phyloP scores from a whole-genome alignment of 2,113 vertebrate genomes.

The Meleagris gallopavo region DNA sequence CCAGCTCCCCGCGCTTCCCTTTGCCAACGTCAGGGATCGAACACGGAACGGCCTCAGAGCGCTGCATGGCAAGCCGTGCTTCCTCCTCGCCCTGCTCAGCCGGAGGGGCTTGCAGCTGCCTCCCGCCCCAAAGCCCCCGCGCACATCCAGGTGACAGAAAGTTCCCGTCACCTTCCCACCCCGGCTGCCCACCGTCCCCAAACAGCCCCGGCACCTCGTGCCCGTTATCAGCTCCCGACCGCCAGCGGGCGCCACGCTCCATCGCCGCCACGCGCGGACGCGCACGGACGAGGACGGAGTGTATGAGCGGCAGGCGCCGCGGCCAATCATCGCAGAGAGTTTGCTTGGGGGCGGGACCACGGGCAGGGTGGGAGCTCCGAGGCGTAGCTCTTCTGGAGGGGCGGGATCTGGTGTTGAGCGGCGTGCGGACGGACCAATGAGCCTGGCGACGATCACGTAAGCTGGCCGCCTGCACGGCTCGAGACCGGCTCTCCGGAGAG shows the following conservation, averaged over 20 bases:
- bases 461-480: fast-evolving
- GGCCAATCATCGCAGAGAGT: not conserved
- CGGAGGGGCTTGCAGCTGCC: no score
- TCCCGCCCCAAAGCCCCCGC: no score
- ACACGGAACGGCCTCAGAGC: fast-evolving
- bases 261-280: no score
- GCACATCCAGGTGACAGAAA: no score
- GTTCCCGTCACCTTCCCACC: no score
- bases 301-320: fast-evolving
- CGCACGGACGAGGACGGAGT: fast-evolving
- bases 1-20: not conserved
- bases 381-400: fast-evolving
- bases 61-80: not conserved
- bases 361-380: not conserved
- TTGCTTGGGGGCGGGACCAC: not conserved
- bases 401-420: not conserved
- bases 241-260: not conserved
- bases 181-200: no score
- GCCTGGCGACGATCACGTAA: fast-evolving
- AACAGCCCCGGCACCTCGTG: no score
- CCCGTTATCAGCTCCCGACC: not conserved
- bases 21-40: not conserved
- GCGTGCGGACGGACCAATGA: fast-evolving
- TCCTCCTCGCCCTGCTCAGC: no score
- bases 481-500: fast-evolving